Evolutionary conservation across 2,797 vertebrate species (phyloP), one percentile per base, ranked within the genome.

Genomic region (Phoeniculus purpureus): DNA sequence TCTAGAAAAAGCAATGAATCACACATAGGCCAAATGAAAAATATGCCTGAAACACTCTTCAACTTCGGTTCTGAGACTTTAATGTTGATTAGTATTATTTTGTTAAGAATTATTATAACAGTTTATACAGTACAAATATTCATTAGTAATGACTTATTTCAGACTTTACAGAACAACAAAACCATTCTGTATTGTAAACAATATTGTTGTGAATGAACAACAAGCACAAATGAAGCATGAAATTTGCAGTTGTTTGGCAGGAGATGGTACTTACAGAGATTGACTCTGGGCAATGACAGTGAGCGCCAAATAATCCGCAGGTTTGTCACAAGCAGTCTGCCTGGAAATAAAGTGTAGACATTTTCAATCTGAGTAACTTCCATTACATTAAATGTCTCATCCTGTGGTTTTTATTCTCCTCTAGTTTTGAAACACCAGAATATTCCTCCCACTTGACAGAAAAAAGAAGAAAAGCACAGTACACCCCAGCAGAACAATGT

Each of bases 261-360:
- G 56, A 81, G 11, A 40, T 17, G 55, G 88, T 97, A 99, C 99
- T 98, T 96, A 99, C 99, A 99, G 71, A 99, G 97, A 94, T 99
- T 99, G 89, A 99, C 98, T 98, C 99, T 98, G 70, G 99, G 98
- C 82, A 99, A 95, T n/a, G 99, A 98, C 94, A 99, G 86, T 5
- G 99, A 99, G 89, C 99, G 99, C 99, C 99, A 99, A 75, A 99
- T 98, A 93, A 99, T 99, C 95, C 99, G 98, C 97, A 99, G 95
- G 94, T 99, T 99, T 84, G 99, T 99, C 83, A 99, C 98, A 77
- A 99, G 97, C 34, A 99, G 98, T 93, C 98, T 98, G 59, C 99
- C 99, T 99, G 95, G 70, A 97, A 96, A 92, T 15, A 70, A 72
- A 88, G 27, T 18, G 10, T 5, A 79, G 51, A 17, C 52, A 81